These are phyloP conservation scores for Spongilla lacustris DNA, from an alignment of 37 sponge, comb jelly and placozoan genomes.

Conservation along the genomic window DNA sequence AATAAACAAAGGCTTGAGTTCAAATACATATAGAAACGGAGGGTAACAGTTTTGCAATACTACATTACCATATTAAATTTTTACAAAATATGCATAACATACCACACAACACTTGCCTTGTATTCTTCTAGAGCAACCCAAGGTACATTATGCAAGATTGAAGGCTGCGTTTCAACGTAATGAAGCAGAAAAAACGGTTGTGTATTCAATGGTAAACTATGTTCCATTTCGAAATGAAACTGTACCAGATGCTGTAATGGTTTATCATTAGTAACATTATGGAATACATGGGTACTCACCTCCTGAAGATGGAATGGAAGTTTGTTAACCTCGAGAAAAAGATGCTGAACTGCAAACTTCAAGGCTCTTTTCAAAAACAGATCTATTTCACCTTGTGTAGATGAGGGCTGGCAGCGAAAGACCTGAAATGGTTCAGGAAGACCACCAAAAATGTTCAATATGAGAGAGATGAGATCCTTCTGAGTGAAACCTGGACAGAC, in stretches of 20 bases:
- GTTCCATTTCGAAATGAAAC: conserved; percentile 41
- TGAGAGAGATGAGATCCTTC: conserved; percentile 20
- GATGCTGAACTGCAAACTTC: conserved; percentile 5
- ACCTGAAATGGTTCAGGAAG: conserved; percentile 49
- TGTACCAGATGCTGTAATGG: conserved; percentile 45
- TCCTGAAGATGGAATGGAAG: conserved; percentile 38
- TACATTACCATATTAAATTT: too few species aligned
- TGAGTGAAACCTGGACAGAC: not conserved
- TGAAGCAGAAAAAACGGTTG: too few species aligned
- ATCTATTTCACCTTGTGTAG: conserved; percentile 36
- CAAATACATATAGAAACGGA: too few species aligned
- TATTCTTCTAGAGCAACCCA: too few species aligned
- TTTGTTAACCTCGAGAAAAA: conserved; percentile 22
- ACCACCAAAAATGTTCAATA: conserved; percentile 48
- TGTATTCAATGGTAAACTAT: too few species aligned
- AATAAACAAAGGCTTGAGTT: too few species aligned
- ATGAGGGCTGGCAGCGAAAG: conserved; percentile 24
- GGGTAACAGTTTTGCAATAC: too few species aligned
- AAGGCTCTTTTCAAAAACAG: conserved; percentile 35
- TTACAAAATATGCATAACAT: too few species aligned
- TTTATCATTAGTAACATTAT: not conserved
- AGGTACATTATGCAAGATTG: too few species aligned
- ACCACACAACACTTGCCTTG: too few species aligned
- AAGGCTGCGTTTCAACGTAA: too few species aligned
- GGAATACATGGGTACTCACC: too few species aligned